Conservation (phyloP, 2,113 vertebrate species). For the Nibea albiflora region DNA sequence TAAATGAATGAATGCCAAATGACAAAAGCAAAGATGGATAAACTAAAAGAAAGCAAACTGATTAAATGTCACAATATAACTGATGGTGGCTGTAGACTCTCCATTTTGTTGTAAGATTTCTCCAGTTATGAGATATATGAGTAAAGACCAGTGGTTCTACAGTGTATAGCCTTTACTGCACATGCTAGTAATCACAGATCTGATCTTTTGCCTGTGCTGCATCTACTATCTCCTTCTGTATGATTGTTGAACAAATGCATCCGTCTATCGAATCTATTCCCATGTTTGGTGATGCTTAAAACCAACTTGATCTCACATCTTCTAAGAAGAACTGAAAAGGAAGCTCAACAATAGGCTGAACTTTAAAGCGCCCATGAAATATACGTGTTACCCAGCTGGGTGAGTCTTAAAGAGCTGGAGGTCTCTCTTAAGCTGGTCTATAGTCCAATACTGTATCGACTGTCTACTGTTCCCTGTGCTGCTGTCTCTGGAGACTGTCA, state of each 20-base stretch:
- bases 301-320: background rate
- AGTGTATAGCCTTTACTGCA: too few species aligned
- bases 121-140: too few species aligned
- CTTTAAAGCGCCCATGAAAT: background rate
- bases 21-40: background rate
- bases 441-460: constrained; percentile 18
- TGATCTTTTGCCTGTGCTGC: background rate
- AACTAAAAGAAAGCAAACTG: background rate
- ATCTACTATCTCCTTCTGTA: background rate
- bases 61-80: too few species aligned
- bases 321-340: background rate
- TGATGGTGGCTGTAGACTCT: too few species aligned
- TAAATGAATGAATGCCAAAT: background rate
- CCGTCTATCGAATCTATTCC: too few species aligned
- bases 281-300: too few species aligned
- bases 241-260: too few species aligned
- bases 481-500: constrained; percentile 52
- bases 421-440: constrained; percentile 20
- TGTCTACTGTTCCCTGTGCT: constrained; percentile 41
- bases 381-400: background rate
- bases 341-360: background rate
- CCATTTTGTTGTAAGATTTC: too few species aligned
- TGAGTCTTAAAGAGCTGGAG: constrained; percentile 3
- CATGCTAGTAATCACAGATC: too few species aligned
- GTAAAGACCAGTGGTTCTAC: too few species aligned